Evolutionary conservation across 2,113 vertebrate species (phyloP).

Genomic region (Oryzias melastigma): DNA sequence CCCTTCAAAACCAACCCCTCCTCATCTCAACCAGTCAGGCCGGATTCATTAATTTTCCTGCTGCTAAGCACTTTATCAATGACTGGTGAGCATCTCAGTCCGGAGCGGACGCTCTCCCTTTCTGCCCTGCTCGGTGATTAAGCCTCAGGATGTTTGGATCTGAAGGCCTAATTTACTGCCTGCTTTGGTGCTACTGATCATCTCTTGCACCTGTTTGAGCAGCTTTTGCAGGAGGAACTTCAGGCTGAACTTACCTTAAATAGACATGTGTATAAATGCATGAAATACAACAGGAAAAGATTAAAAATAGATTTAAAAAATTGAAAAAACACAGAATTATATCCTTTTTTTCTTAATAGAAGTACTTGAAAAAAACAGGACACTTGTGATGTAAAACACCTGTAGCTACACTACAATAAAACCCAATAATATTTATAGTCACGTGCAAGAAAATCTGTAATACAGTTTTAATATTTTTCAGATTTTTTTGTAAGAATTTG

Average conservation of each 20-base stretch:
- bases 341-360: too few relatives aligned
- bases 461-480: too few relatives aligned
- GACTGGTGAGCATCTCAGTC: conserved; percentile 73
- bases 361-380: too few relatives aligned
- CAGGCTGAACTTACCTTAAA: background rate
- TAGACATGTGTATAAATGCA: background rate
- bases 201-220: conserved; percentile 36
- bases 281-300: background rate
- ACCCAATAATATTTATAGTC: too few relatives aligned
- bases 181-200: conserved; percentile 23
- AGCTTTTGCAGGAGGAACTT: conserved; percentile 15
- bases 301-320: background rate
- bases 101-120: conserved; percentile 54
- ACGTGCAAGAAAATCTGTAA: too few relatives aligned
- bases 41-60: conserved; percentile 81
- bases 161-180: conserved; percentile 40
- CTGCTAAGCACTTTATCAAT: conserved; percentile 84
- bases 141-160: conserved; percentile 55
- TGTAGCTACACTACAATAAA: too few relatives aligned
- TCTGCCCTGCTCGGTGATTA: conserved; percentile 47
- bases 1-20: conserved; percentile 38
- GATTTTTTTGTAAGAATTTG: too few relatives aligned
- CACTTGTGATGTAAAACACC: too few relatives aligned
- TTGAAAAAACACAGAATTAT: background rate
- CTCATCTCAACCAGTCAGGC: conserved; percentile 66